Percentiles rank a stretch among this genome's conserved stretches.
phyloP scores from a whole-genome alignment of 1,140 invertebrate genomes.

The roundworm (Caenorhabditis elegans) region WBcel235 BX284604.4:2611501-2612000 shows the following conservation, averaged over 20 bases:
- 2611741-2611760: background rate
- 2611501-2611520: conserved; percentile 98
- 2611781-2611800: too few relatives aligned
- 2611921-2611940: background rate
- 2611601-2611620: too few relatives aligned
- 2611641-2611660: background rate
- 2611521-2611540: conserved; percentile 99
- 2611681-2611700: background rate
- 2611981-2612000: background rate
- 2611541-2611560: conserved; percentile 77
- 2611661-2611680: background rate
- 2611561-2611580: background rate
- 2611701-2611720: background rate
- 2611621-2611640: too few relatives aligned
- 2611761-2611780: background rate
- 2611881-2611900: background rate
- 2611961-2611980: background rate
- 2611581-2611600: too few relatives aligned
- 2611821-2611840: background rate
- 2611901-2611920: background rate
- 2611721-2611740: background rate
- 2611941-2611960: too few relatives aligned
- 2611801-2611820: background rate
- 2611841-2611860: background rate
- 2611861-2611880: background rate